A percentile compares a stretch with the other conserved stretches of the same genome.
Conservation (phyloP, 2,113 vertebrate species). For the Brienomyrus longianalis region DNA sequence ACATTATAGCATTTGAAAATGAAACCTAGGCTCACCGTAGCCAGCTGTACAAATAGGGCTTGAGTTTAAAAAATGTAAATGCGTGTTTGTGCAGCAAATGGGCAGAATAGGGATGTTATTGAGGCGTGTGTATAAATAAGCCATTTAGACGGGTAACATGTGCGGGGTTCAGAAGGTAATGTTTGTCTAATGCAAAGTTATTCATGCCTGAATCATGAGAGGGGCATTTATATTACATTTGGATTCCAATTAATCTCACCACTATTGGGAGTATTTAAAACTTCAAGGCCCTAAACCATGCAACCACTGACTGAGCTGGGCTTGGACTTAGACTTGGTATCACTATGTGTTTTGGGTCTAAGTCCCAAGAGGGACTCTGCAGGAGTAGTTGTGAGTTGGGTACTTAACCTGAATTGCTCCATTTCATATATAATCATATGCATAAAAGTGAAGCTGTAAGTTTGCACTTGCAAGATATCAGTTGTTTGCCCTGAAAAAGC, state of each 20-base stretch:
- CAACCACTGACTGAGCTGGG: neutral
- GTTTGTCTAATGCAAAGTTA: constrained; percentile 3
- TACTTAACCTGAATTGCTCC: neutral
- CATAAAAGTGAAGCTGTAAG: neutral
- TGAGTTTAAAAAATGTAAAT: neutral
- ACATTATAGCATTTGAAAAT: neutral
- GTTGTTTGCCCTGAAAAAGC: neutral
- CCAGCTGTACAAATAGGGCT: neutral
- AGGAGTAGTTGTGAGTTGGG: neutral
- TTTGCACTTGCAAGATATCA: neutral
- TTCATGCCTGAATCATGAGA: neutral
- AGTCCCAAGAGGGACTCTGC: neutral
- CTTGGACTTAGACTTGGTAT: neutral
- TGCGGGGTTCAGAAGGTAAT: neutral
- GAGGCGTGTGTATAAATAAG: neutral
- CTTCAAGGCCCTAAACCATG: neutral
- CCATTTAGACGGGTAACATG: neutral
- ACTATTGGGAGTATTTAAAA: neutral
- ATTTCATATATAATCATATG: neutral
- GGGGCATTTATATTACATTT: constrained; percentile 1
- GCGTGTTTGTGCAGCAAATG: neutral
- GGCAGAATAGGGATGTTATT: neutral
- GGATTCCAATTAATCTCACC: neutral
- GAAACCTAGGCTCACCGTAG: neutral
- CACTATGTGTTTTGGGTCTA: neutral